phyloP scores from a whole-genome alignment of 2,113 vertebrate genomes.

The Arenaria interpres region DNA sequence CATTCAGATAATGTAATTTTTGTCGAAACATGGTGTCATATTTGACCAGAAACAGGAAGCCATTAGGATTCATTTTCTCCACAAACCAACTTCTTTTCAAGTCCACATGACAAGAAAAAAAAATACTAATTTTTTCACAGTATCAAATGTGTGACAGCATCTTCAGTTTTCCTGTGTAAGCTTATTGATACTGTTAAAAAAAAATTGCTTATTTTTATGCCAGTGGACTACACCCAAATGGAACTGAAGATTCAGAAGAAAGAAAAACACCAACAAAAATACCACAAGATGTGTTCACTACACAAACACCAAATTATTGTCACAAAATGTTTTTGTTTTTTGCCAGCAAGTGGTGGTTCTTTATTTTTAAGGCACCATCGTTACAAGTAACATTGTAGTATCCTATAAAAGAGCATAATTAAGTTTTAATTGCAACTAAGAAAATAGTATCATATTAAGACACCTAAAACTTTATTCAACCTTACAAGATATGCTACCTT shows the following conservation, averaged over 20 bases:
- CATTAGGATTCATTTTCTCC: background rate
- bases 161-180: background rate
- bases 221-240: background rate
- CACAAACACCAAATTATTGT: background rate
- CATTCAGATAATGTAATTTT: background rate
- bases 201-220: background rate
- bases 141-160: background rate
- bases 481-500: background rate
- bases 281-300: background rate
- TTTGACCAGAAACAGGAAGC: background rate
- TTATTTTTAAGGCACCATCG: background rate
- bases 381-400: background rate
- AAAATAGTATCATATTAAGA: background rate
- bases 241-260: background rate
- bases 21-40: background rate
- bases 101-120: background rate
- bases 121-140: background rate
- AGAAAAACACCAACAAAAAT: background rate
- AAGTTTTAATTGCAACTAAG: background rate
- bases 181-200: too few species aligned
- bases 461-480: background rate
- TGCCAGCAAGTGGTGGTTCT: fast-evolving
- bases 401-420: too few species aligned
- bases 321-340: background rate
- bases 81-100: background rate